Evolutionary conservation across 2,888 invertebrate species (phyloP).

Genomic region (Melieria omissa): DNA sequence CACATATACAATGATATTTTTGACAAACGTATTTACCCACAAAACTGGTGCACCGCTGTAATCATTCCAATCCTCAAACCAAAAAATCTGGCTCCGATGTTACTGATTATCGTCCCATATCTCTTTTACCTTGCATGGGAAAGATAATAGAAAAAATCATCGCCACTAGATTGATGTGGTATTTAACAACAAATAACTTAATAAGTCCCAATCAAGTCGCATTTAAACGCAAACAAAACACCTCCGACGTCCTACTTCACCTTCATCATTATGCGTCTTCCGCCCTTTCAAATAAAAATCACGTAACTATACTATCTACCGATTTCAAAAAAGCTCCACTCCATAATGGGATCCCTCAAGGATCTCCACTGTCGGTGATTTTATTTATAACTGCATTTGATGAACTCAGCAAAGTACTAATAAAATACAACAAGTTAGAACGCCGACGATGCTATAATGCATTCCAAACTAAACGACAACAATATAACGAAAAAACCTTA

Average conservation of each 20-base stretch:
- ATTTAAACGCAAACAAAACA: constrained; percentile 22
- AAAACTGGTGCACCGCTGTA: constrained; percentile 17
- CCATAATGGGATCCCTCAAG: constrained; percentile 36
- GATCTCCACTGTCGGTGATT: constrained; percentile 38
- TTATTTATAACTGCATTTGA: constrained; percentile 38
- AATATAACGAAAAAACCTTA: neutral
- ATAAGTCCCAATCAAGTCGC: constrained; percentile 26
- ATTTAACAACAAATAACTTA: constrained; percentile 22
- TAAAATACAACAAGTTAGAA: too few relatives aligned
- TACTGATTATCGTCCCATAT: constrained; percentile 18
- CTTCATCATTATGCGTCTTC: constrained; percentile 19
- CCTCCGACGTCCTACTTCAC: constrained; percentile 20
- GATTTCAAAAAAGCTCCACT: constrained; percentile 29
- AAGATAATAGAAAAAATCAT: constrained; percentile 30
- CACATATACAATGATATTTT: constrained; percentile 23
- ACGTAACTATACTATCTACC: constrained; percentile 19
- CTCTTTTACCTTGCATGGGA: constrained; percentile 16
- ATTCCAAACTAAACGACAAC: constrained; percentile 2
- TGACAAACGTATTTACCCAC: constrained; percentile 13
- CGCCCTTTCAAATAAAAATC: constrained; percentile 31
- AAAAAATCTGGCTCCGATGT: constrained; percentile 12
- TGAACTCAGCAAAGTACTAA: too few relatives aligned
- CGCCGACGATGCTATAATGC: too few relatives aligned
- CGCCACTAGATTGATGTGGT: constrained; percentile 51
- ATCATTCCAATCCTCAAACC: constrained; percentile 20